Conservation (phyloP, 92 coral and sea anemone genomes). For the Galaxea fascicularis region DNA sequence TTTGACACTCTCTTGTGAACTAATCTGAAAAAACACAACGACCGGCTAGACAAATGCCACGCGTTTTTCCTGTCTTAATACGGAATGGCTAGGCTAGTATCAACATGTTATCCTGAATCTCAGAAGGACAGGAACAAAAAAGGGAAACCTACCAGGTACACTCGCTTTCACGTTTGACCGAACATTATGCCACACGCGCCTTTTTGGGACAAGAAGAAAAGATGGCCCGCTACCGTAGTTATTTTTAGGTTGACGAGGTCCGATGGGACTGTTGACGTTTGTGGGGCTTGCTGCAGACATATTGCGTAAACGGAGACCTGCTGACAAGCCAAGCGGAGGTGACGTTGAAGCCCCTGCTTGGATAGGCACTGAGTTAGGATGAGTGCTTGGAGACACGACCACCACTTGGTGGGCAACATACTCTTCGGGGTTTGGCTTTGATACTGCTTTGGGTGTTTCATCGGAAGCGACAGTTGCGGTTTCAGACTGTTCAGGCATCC, state of each 20-base stretch:
- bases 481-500: slow-evolving; percentile 25
- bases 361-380: neutral
- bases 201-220: slow-evolving; percentile 41
- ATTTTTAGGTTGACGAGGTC: neutral
- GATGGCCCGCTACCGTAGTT: slow-evolving; percentile 31
- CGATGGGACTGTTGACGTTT: neutral
- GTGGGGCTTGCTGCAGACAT: neutral
- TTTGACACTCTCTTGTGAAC: no score
- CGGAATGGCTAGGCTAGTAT: no score
- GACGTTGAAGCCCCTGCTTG: neutral
- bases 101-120: no score
- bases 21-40: no score
- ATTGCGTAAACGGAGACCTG: neutral
- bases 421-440: slow-evolving; percentile 9
- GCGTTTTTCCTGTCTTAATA: no score
- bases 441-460: slow-evolving; percentile 6
- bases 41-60: no score
- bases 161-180: slow-evolving; percentile 27
- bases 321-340: neutral
- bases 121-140: neutral
- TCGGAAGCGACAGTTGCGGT: slow-evolving; percentile 3
- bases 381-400: neutral
- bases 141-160: slow-evolving; percentile 36
- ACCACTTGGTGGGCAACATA: slow-evolving; percentile 31
- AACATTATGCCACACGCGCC: slow-evolving; percentile 37